These are phyloP conservation scores for Poliocrania exsul DNA, from an alignment of 2,797 vertebrate species.

Conservation along the genomic window DNA sequence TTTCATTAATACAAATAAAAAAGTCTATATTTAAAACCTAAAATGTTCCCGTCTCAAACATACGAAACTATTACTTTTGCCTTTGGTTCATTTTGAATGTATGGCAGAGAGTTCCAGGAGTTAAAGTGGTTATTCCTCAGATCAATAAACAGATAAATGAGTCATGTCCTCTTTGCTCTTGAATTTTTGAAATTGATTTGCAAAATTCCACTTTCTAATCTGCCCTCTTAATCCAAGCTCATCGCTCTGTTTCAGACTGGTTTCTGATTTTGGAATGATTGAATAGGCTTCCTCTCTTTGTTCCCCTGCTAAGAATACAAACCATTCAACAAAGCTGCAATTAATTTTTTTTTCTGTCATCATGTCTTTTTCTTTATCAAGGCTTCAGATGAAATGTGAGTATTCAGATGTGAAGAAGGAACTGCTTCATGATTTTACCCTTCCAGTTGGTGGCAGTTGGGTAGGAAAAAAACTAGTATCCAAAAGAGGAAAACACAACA, in stretches of 20 bases:
- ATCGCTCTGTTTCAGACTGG: neutral
- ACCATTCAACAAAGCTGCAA: neutral
- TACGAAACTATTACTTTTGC: neutral
- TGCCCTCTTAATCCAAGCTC: neutral
- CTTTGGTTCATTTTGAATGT: neutral
- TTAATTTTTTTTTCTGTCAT: slow-evolving; percentile 7
- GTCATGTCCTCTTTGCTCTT: neutral
- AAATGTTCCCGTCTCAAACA: neutral
- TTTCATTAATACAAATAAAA: neutral
- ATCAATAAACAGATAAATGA: neutral
- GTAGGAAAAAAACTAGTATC: neutral
- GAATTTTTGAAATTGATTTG: neutral
- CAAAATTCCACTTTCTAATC: neutral
- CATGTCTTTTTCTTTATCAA: neutral
- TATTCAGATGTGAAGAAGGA: neutral
- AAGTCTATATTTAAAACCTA: neutral
- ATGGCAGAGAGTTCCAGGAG: neutral
- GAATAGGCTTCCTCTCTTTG: slow-evolving; percentile 9
- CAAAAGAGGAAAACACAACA: neutral
- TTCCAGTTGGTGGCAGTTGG: neutral
- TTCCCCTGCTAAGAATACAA: neutral
- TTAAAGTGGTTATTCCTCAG: neutral
- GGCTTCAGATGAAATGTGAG: neutral
- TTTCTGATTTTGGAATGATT: slow-evolving; percentile 30
- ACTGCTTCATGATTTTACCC: neutral